Conservation (phyloP, 1,140 invertebrate genomes). For the Chrysopa pallens region DNA sequence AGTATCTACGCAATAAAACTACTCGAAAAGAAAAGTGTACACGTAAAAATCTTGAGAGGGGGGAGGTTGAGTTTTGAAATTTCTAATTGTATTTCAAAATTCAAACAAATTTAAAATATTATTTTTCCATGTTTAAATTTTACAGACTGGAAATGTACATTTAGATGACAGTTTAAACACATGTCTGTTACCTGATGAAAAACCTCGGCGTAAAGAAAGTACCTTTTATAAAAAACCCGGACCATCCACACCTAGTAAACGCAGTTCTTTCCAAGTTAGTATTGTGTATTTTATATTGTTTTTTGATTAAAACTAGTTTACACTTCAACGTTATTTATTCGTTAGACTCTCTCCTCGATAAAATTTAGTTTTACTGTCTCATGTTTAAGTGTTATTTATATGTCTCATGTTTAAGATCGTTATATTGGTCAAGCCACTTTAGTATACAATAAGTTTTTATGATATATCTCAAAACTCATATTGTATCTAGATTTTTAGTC, state of each 20-base stretch:
- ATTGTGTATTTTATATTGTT: background rate
- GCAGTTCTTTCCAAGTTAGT: conserved; percentile 36
- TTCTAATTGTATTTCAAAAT: background rate
- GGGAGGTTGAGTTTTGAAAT: conserved; percentile 6
- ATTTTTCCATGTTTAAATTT: background rate
- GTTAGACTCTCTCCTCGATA: too few species aligned
- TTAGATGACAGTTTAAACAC: conserved; percentile 40
- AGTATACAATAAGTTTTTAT: too few species aligned
- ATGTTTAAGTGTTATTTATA: too few species aligned
- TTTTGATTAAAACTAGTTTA: background rate
- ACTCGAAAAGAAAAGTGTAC: too few species aligned
- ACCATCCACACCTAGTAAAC: conserved; percentile 64
- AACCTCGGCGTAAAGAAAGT: conserved; percentile 32
- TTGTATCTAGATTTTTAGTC: too few species aligned
- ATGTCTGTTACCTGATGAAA: conserved; percentile 33
- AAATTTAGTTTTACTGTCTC: too few species aligned
- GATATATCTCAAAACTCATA: too few species aligned
- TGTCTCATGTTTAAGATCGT: too few species aligned
- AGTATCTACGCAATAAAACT: too few species aligned
- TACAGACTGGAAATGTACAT: conserved; percentile 30
- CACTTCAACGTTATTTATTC: too few species aligned
- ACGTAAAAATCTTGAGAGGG: too few species aligned
- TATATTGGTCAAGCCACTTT: too few species aligned
- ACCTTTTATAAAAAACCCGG: conserved; percentile 66
- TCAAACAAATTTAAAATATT: conserved; percentile 1